phyloP scores from a whole-genome alignment of 2,113 vertebrate genomes.

The Micronycteris hirsuta region DNA sequence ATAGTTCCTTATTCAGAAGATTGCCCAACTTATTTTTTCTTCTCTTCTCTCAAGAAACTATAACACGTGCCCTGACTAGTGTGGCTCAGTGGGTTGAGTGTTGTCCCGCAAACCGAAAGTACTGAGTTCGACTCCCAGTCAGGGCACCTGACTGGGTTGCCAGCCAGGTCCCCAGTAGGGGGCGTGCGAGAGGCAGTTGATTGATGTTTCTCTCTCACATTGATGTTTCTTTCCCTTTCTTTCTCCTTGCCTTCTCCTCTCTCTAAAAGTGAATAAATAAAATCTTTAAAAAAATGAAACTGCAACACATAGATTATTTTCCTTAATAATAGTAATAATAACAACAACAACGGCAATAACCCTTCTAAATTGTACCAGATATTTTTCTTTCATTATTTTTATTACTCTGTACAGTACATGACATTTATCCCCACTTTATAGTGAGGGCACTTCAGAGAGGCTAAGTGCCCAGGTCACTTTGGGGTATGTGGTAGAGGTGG shows the following conservation, averaged over 20 bases:
- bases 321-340: background rate
- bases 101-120: no score
- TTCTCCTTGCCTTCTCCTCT: no score
- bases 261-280: no score
- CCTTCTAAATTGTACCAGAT: background rate
- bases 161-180: no score
- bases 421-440: background rate
- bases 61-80: no score
- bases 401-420: background rate
- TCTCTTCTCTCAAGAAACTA: background rate
- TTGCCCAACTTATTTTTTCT: constrained; percentile 1
- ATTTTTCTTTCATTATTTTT: constrained; percentile 31
- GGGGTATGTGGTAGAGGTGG: background rate
- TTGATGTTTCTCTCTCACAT: no score
- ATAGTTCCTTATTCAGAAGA: constrained; percentile 34
- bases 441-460: background rate
- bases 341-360: background rate
- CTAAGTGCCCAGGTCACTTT: background rate
- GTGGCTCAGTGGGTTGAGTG: no score
- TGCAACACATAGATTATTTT: background rate
- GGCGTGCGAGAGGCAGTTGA: no score
- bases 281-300: background rate
- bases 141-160: no score
- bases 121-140: no score
- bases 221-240: no score